phyloP scores from a whole-genome alignment of 2,797 vertebrate genomes.

The Luscinia luscinia region DNA sequence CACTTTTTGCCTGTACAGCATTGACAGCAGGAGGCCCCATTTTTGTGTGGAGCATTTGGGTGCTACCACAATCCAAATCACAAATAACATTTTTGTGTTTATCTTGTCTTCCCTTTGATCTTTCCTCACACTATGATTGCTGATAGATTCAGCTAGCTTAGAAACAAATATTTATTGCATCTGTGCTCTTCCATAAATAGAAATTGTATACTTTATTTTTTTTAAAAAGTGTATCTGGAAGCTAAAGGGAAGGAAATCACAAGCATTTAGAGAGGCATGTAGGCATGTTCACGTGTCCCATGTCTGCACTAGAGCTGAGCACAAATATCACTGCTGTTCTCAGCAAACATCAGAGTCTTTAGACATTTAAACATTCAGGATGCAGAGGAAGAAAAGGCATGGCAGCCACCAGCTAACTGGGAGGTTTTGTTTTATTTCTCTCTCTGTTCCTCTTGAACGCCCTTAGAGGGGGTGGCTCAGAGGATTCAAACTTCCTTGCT shows the following conservation, averaged over 20 bases:
- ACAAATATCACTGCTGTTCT: background rate
- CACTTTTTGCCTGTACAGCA: background rate
- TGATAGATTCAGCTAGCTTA: constrained; percentile 24
- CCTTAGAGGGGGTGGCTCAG: background rate
- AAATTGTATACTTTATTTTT: background rate
- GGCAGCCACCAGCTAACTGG: background rate
- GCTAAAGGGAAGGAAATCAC: background rate
- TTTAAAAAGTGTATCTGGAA: background rate
- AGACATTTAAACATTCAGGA: constrained; percentile 19
- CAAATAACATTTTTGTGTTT: background rate
- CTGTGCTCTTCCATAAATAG: constrained; percentile 16
- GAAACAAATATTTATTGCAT: constrained; percentile 28
- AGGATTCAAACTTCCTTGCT: constrained; percentile 24
- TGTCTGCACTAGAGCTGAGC: background rate
- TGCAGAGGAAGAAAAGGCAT: constrained; percentile 16
- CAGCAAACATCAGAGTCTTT: constrained; percentile 16
- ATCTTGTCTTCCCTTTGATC: constrained; percentile 36
- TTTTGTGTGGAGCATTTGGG: background rate
- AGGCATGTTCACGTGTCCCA: background rate
- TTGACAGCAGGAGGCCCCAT: background rate
- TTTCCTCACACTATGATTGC: background rate
- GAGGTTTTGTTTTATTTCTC: constrained; percentile 54
- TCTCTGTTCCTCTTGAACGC: constrained; percentile 1
- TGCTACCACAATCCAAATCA: background rate
- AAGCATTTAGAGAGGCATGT: background rate